Conservation (phyloP, 2,113 vertebrate species). For the Rhea pennata region DNA sequence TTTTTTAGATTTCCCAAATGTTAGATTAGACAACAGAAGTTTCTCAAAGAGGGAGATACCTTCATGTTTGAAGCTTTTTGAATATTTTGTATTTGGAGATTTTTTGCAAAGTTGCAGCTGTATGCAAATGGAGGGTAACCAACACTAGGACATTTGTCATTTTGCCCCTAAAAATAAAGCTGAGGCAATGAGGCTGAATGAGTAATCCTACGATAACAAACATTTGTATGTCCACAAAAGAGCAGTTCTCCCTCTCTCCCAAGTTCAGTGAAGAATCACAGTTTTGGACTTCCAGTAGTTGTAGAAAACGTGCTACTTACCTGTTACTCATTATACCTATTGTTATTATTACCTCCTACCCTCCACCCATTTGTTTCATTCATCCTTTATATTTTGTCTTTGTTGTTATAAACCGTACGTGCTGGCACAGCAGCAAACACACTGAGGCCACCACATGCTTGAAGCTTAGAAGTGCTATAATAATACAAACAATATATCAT, state of each 20-base stretch:
- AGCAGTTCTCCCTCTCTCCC: neutral
- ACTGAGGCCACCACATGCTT: neutral
- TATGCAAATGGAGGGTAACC: neutral
- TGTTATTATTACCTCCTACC: neutral
- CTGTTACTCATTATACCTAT: neutral
- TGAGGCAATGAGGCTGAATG: neutral
- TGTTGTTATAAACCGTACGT: neutral
- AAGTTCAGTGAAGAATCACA: neutral
- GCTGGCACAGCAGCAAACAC: neutral
- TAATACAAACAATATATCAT: neutral
- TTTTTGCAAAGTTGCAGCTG: neutral
- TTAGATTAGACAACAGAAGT: neutral
- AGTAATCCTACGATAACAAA: neutral
- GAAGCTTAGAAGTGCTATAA: neutral
- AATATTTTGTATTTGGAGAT: neutral
- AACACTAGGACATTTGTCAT: neutral
- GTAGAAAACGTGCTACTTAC: neutral
- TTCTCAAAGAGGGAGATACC: neutral
- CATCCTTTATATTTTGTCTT: neutral
- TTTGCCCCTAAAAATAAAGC: neutral
- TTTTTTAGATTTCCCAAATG: conserved; percentile 27
- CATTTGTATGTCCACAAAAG: neutral
- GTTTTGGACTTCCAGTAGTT: neutral
- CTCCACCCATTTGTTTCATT: neutral
- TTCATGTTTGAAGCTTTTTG: neutral